phyloP scores from a whole-genome alignment of 2,888 invertebrate genomes.

The Sminthurinus aureus region DNA sequence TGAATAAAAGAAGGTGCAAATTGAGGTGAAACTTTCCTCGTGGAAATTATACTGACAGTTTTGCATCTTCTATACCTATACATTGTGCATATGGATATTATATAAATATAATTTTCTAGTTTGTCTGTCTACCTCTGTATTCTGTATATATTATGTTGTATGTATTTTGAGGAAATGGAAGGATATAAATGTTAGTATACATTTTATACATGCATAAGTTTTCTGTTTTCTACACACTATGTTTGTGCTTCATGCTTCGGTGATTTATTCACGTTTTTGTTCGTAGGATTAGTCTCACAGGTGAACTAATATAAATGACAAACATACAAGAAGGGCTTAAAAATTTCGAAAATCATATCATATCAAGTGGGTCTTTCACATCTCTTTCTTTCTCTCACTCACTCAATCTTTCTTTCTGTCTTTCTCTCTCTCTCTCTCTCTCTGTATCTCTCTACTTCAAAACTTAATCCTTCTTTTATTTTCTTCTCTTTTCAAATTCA shows the following conservation, averaged over 20 bases:
- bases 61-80: not conserved
- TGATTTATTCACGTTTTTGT: conserved; percentile 56
- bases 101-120: not conserved
- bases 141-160: not conserved
- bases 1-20: conserved; percentile 28
- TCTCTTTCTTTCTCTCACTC: conserved; percentile 10
- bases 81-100: not conserved
- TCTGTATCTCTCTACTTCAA: conserved; percentile 28
- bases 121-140: conserved; percentile 2
- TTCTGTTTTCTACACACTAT: too few relatives aligned
- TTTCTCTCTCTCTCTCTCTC: conserved; percentile 30
- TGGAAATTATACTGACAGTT: conserved; percentile 21
- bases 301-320: conserved; percentile 44
- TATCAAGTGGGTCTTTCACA: conserved; percentile 44
- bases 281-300: conserved; percentile 52
- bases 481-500: conserved; percentile 42
- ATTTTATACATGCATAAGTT: not conserved
- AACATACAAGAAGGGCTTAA: conserved; percentile 38
- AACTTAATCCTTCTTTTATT: conserved; percentile 38
- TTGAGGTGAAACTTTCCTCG: conserved; percentile 34
- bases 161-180: not conserved
- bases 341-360: conserved; percentile 42
- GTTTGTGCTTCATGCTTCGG: conserved; percentile 47
- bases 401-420: conserved; percentile 27
- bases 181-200: conserved; percentile 4